Base-by-base conservation (phyloP, 1,140 invertebrate genomes). In the Bombus waltoni region DNA sequence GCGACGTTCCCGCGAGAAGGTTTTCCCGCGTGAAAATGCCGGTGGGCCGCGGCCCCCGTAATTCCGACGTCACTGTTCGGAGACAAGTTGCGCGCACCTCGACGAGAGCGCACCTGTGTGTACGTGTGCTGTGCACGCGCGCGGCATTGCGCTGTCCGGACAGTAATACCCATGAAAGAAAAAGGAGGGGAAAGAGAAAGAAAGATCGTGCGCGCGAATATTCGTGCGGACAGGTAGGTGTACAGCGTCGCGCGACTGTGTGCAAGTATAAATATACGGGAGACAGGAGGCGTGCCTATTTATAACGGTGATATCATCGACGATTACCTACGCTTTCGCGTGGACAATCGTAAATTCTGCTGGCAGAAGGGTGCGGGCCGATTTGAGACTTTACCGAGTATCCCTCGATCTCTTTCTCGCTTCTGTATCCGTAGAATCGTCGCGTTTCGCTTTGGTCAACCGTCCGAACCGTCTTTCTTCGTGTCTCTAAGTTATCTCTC, bases 261-360 rank as follows among this genome's bases (percentile, higher is more conserved):
- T 68, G 86, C 83, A 40, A 25, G 81, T 80, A 86, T 74, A 89
- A 87, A 83, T 82, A 84, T 70, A 80, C 68, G 62, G 44, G 87
- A 91, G 91, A 93, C 91, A 93, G 92, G 92, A 94, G 93, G 94
- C 90, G 93, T 94, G 88, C 88, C 94, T 95, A 95, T 94, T 95
- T 94, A 94, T 92, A 94, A 94, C 90, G 92, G 91, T 95, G 94
- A 95, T 94, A 94, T 94, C 94, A 94, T 94, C 93, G 92, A 83
- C 92, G 92, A 94, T 95, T 94, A 94, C 94, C 94, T 94, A 94
- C 93, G 93, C 93, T 94, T 95, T 94, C 93, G 92, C 93, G 92
- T 92, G 91, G 91, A 93, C 93, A 94, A 93, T 93, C 92, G 90
- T 95, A 94, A 94, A 94, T 94, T 93, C 87, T 90, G 75, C 5